Evolutionary conservation across 2,113 vertebrate genomes (phyloP), one percentile per base, ranked within the genome.

Genomic region (Neofelis nebulosa): DNA sequence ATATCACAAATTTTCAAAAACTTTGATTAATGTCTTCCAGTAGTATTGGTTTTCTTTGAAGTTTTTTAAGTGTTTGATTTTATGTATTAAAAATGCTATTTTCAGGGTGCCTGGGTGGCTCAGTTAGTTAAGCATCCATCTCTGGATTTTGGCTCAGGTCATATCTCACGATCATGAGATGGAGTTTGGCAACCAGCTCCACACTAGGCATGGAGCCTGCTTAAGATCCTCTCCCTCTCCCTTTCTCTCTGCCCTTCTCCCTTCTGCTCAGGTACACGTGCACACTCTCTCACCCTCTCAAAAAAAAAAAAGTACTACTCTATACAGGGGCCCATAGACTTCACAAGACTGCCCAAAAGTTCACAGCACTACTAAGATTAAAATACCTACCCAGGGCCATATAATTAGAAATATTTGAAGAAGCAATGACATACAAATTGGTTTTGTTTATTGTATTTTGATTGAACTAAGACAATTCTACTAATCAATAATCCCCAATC

Each of bases 391-490:
- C 10, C 52, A 89, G 89, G 27, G 15, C 45, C 7, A 68, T 78
- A 86, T 4, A 38, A 85, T 73, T 66, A 93, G 29, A 52, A 87
- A 63, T 78, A 92, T 82, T 93, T 96, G 81, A 79, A 92, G 50
- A 89, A 15, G 21, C 48, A 48, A 55, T 82, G 65, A 94, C 29
- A 83, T 57, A 80, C 31, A 94, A 78, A 61, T 61, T 55, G n/a
- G 3, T 66, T 82, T n/a, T 81, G 12, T 23, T 81, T 41, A 52
- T 45, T 88, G 27, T 13, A 11, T 73, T 92, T 89, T 76, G 27
- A 83, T 33, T 96, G n/a, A 96, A 89, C 36, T 76, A 89, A 88
- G 45, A 76, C 55, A 87, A 25, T 89, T 85, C 23, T 85, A 50
- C 38, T 81, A 48, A 52, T 38, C 50, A 68, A 33, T 85, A 78